Base-by-base conservation (phyloP, 1,140 invertebrate species). In the Drosophila athabasca region DNA sequence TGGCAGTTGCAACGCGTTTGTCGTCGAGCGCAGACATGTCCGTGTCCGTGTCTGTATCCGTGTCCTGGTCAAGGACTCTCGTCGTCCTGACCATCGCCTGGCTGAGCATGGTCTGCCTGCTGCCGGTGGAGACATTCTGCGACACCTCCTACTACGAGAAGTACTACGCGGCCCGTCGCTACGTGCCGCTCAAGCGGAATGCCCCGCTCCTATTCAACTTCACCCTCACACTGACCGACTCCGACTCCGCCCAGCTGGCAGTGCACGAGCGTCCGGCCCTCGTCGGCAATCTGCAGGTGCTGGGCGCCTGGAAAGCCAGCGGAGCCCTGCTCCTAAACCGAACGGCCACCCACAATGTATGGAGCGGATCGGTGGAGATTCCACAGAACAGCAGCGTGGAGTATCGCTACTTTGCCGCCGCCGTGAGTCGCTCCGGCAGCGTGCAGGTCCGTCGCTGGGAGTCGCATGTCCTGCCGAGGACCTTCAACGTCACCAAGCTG, bases 391-490 rank as follows among this genome's bases (percentile, higher is more conserved):
- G 84, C 52, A 93, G 94, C 62, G 91, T 96, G 5, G 92, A 94
- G 39, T 97, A 95, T 79, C 93, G 96, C 13, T 97, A 95, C 90
- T 95, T 95, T 87, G 69, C 81, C 2, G 90, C 80, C 0, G 74
- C 80, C 2, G 70, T 79, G 8, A 61, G 53, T 0, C 65, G 73
- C 4, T 43, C 60, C 1, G 73, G 76, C 4, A 43, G 35, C 6
- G 92, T 96, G 9, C 93, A 96, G 43, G 94, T 96, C 8, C 93
- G 95, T 39, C 93, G 93, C 83, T 96, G 96, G 96, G 96, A 97
- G 90, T 95, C 96, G 2, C 94, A 95, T 60, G 91, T 95, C 44
- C 90, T 90, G 57, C 94, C 95, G 39, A 91, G 95, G 92, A 92
- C 22, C 92, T 93, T 66, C 91, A 93, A 52, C 93, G 93, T 78